These are phyloP conservation scores for Argya squamiceps DNA, from an alignment of 2,797 vertebrate genomes.

Conservation along the genomic window DNA sequence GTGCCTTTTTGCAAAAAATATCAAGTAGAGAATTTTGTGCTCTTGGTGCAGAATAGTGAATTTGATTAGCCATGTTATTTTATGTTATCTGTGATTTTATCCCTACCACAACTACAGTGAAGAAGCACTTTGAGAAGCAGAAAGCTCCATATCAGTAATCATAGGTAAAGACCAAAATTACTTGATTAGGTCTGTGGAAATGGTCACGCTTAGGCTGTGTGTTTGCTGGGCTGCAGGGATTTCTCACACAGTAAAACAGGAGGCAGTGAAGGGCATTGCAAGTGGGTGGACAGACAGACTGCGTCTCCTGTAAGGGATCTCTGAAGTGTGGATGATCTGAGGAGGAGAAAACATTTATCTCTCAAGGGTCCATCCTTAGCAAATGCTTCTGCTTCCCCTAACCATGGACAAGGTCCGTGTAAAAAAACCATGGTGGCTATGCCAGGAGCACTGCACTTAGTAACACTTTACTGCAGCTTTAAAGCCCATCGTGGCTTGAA, in stretches of 20 bases:
- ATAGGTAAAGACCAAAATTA: neutral
- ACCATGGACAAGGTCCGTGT: fast-evolving
- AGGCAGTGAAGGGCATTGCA: neutral
- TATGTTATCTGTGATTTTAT: neutral
- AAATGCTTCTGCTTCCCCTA: neutral
- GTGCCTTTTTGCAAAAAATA: neutral
- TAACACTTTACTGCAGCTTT: neutral
- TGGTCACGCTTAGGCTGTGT: neutral
- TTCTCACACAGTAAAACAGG: neutral
- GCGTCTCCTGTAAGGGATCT: neutral
- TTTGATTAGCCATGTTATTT: neutral
- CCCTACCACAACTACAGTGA: neutral
- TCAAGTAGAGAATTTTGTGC: neutral
- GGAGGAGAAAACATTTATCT: neutral
- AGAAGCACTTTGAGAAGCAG: neutral
- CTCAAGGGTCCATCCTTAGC: neutral
- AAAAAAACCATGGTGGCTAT: neutral
- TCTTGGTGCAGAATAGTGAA: neutral
- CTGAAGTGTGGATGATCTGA: neutral
- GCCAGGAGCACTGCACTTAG: neutral
- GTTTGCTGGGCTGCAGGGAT: neutral
- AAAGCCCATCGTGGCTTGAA: neutral
- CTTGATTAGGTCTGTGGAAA: neutral
- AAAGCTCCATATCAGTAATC: neutral
- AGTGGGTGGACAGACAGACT: fast-evolving